Evolutionary conservation across 2,888 invertebrate species (phyloP).

Genomic region (Nemotelus nigrinus): DNA sequence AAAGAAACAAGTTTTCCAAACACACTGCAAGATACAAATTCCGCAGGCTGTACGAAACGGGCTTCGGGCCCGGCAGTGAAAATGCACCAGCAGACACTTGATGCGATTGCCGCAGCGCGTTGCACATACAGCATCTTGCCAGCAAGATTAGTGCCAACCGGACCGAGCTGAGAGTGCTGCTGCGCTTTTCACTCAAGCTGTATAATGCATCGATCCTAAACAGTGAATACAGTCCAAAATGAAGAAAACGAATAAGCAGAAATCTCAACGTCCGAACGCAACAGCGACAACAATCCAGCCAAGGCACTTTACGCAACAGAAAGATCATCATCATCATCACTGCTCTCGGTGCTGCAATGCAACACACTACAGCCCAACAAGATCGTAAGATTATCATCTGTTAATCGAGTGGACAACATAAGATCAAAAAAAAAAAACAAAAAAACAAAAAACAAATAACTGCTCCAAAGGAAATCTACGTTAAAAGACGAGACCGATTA

Average conservation of each 20-base stretch:
- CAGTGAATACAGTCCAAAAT: background rate
- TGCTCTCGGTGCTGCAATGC: background rate
- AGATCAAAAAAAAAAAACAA: background rate
- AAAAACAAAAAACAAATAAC: too few species aligned
- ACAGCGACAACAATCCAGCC: background rate
- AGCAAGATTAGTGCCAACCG: too few species aligned
- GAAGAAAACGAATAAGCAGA: conserved; percentile 10
- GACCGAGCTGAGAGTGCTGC: background rate
- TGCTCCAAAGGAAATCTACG: too few species aligned
- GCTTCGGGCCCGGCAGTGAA: background rate
- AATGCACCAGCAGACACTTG: conserved; percentile 14
- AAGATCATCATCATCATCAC: background rate
- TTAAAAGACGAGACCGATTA: too few species aligned
- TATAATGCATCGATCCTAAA: background rate
- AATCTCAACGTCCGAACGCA: too few species aligned
- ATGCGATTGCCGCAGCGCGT: background rate
- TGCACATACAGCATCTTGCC: too few species aligned
- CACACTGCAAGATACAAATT: background rate
- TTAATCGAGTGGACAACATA: conserved; percentile 29
- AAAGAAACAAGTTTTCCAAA: conserved; percentile 14
- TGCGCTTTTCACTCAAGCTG: conserved; percentile 3
- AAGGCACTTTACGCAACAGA: conserved; percentile 4
- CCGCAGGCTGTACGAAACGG: too few species aligned
- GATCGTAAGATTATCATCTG: conserved; percentile 28
- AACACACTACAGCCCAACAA: background rate